phyloP scores from a whole-genome alignment of 2,113 vertebrate species.

The Piaya cayana region DNA sequence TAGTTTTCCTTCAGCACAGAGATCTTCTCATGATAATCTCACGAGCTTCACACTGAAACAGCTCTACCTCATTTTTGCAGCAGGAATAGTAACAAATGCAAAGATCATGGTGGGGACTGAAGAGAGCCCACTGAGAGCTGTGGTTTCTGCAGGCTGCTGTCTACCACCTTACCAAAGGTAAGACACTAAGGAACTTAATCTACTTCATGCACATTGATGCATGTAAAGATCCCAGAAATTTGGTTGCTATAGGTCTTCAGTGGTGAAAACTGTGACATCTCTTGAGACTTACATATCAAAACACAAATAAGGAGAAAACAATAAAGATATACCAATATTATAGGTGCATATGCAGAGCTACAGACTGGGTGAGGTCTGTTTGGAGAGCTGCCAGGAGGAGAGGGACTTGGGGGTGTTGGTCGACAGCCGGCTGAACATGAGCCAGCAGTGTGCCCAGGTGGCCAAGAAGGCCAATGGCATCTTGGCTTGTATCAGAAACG shows the following conservation, averaged over 20 bases:
- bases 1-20: not conserved
- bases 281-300: not conserved
- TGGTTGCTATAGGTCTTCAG: not conserved
- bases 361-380: too few species aligned
- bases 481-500: too few species aligned
- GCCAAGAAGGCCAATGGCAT: too few species aligned
- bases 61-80: not conserved
- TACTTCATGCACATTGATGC: not conserved
- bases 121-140: not conserved
- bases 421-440: too few species aligned
- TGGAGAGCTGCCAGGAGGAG: too few species aligned
- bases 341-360: not conserved
- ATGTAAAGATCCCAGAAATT: not conserved
- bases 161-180: not conserved
- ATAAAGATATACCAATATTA: not conserved
- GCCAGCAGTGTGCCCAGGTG: too few species aligned
- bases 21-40: not conserved
- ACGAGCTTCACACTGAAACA: rapidly evolving
- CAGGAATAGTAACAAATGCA: not conserved
- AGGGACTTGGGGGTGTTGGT: too few species aligned
- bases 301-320: not conserved
- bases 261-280: not conserved
- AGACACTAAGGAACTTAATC: not conserved
- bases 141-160: not conserved
- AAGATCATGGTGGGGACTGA: not conserved